Evolutionary conservation across 2,797 vertebrate genomes (phyloP).

Genomic region (Ptychadena robeensis): DNA sequence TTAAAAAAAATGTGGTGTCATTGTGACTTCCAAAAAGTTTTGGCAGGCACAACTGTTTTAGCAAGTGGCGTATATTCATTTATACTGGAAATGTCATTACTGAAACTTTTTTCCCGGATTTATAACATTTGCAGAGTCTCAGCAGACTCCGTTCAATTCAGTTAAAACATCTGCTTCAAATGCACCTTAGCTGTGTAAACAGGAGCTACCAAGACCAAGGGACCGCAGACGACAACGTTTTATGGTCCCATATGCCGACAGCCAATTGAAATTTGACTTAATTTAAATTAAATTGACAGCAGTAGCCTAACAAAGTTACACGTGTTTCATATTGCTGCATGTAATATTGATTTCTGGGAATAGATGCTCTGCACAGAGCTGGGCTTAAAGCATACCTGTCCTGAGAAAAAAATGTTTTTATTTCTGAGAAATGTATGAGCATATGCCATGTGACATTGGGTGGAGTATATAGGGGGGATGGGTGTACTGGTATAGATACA

Average conservation of each 20-base stretch:
- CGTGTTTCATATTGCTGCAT: neutral
- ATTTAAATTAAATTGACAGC: conserved; percentile 10
- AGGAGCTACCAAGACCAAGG: neutral
- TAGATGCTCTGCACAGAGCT: neutral
- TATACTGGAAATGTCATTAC: conserved; percentile 24
- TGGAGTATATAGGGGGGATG: no score
- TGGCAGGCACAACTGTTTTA: conserved; percentile 13
- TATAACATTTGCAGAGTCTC: conserved; percentile 38
- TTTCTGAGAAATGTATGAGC: no score
- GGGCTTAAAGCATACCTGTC: no score
- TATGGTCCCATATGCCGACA: conserved; percentile 1
- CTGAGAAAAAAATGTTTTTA: no score
- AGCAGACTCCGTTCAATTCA: conserved; percentile 17
- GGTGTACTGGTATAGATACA: no score
- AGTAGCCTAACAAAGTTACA: conserved; percentile 8
- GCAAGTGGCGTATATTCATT: conserved; percentile 20
- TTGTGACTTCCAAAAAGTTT: conserved; percentile 15
- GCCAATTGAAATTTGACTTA: neutral
- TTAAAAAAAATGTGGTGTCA: neutral
- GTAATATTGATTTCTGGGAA: neutral
- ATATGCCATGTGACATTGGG: no score
- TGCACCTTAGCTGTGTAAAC: neutral
- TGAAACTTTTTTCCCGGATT: neutral
- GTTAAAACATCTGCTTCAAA: conserved; percentile 42
- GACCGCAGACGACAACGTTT: neutral